These are phyloP conservation scores for Temnothorax unifasciatus DNA, from an alignment of 2,888 invertebrate species.

Conservation along the genomic window DNA sequence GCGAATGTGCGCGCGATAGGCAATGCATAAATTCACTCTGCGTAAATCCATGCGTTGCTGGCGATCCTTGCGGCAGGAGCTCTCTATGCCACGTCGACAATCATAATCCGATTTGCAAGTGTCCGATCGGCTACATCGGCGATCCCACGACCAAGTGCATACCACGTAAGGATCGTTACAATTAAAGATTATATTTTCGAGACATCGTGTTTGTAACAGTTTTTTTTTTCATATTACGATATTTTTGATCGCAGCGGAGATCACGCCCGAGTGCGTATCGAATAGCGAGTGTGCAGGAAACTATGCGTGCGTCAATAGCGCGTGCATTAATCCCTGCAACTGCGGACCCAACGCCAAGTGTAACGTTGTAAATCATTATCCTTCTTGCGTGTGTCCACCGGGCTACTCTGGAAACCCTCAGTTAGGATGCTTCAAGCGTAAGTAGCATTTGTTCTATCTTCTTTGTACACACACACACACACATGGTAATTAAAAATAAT, in stretches of 20 bases:
- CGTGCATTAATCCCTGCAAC: slow-evolving; percentile 94
- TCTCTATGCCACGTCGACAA: slow-evolving; percentile 94
- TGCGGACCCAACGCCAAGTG: slow-evolving; percentile 95
- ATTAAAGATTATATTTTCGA: not conserved
- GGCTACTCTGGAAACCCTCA: slow-evolving; percentile 96
- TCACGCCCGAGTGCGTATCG: slow-evolving; percentile 91
- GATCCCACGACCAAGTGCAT: slow-evolving; percentile 91
- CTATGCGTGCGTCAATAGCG: slow-evolving; percentile 93
- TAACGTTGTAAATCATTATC: slow-evolving; percentile 93
- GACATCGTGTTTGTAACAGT: not conserved
- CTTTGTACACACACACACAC: no score
- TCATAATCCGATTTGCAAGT: slow-evolving; percentile 92
- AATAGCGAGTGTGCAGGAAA: slow-evolving; percentile 93
- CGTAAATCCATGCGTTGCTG: slow-evolving; percentile 91
- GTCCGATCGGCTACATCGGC: slow-evolving; percentile 93
- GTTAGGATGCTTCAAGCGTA: slow-evolving; percentile 90
- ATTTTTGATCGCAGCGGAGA: slow-evolving; percentile 86
- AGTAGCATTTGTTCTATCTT: slow-evolving; percentile 42
- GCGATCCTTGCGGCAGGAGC: slow-evolving; percentile 91
- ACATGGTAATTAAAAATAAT: no score
- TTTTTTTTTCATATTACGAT: not conserved
- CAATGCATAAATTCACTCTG: slow-evolving; percentile 93
- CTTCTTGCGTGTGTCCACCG: slow-evolving; percentile 93
- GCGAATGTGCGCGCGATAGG: slow-evolving; percentile 92
- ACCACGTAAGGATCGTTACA: slow-evolving; percentile 90